Conservation (phyloP, 2,113 vertebrate genomes). For the Otocyon megalotis region DNA sequence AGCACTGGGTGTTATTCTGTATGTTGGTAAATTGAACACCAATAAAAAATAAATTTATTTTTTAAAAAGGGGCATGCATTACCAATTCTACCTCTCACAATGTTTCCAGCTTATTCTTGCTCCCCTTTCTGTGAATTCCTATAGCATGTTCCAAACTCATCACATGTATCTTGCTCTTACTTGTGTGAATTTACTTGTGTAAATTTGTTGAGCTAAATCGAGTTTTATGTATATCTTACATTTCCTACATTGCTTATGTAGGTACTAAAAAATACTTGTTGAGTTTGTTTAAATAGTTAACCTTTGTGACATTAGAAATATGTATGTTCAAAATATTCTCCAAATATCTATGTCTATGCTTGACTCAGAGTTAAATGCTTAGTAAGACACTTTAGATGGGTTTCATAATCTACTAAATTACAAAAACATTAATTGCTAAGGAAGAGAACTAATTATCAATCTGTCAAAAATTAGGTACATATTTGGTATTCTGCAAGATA, state of each 20-base stretch:
- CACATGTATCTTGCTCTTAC: background rate
- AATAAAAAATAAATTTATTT: too few relatives aligned
- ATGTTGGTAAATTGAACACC: too few relatives aligned
- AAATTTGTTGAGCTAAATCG: background rate
- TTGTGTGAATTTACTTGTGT: too few relatives aligned
- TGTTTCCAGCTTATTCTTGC: background rate
- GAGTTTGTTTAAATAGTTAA: background rate
- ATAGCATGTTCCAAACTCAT: background rate
- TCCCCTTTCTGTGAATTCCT: background rate
- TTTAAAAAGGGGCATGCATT: background rate
- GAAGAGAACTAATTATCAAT: background rate
- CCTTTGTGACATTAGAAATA: background rate
- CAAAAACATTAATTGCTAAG: background rate
- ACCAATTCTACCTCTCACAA: background rate
- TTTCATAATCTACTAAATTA: background rate
- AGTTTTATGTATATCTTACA: conserved; percentile 28
- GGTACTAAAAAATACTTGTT: background rate
- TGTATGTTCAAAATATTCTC: background rate
- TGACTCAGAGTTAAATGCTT: background rate
- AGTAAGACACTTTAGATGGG: background rate
- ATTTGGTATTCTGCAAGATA: conserved; percentile 50
- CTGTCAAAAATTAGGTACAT: conserved; percentile 14
- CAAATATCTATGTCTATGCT: background rate
- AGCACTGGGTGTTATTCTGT: too few relatives aligned
- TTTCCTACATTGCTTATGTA: background rate